phyloP scores from a whole-genome alignment of 2,888 invertebrate genomes.

The Rhynchonema sp. region DNA sequence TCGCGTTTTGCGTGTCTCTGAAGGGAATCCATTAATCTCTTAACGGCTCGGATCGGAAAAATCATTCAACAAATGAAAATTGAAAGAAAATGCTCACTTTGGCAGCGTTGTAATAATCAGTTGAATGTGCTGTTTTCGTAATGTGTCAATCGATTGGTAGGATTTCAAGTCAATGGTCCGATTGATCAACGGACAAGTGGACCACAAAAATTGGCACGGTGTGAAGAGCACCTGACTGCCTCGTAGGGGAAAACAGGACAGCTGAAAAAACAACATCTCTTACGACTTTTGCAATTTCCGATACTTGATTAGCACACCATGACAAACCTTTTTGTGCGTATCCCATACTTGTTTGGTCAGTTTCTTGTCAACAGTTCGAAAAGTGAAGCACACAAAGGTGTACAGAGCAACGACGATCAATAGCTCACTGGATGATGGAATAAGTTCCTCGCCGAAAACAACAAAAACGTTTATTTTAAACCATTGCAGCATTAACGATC shows the following conservation, averaged over 20 bases:
- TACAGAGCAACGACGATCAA: background rate
- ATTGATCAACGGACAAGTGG: constrained; percentile 22
- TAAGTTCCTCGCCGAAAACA: too few species aligned
- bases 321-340: constrained; percentile 48
- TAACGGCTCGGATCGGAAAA: too few species aligned
- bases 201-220: constrained; percentile 58
- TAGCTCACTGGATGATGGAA: background rate
- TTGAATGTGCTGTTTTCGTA: background rate
- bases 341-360: constrained; percentile 51
- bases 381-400: constrained; percentile 36
- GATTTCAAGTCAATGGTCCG: background rate
- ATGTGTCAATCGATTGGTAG: background rate
- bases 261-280: constrained; percentile 30
- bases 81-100: too few species aligned
- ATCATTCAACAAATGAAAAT: too few species aligned
- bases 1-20: constrained; percentile 41
- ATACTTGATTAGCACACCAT: background rate
- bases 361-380: constrained; percentile 57
- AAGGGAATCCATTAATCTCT: too few species aligned
- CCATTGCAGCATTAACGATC: too few species aligned
- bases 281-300: background rate
- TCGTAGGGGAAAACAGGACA: constrained; percentile 56
- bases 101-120: background rate
- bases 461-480: too few species aligned
- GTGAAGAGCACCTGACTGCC: constrained; percentile 63